Percentiles rank a stretch among this genome's conserved stretches.
Conservation (phyloP, 2,113 vertebrate genomes). For the Boleophthalmus pectinirostris region DNA sequence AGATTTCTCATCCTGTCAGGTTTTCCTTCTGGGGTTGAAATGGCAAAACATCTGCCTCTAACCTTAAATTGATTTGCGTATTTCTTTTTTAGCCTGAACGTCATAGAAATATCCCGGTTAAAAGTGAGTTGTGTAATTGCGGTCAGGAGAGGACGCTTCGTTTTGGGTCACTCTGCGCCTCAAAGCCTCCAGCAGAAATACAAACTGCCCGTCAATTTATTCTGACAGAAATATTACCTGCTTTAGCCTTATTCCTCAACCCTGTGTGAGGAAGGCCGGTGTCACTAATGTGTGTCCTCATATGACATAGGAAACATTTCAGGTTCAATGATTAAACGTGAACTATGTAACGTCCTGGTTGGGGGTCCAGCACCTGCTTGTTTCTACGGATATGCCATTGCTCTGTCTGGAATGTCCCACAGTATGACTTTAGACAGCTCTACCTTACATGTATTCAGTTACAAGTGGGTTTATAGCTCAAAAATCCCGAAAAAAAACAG, state of each 20-base stretch:
- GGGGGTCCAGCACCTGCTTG: not conserved
- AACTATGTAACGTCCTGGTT: too few species aligned
- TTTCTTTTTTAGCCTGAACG: not conserved
- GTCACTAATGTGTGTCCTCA: too few species aligned
- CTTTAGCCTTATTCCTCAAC: not conserved
- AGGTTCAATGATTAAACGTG: too few species aligned
- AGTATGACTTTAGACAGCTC: too few species aligned
- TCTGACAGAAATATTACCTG: constrained; percentile 3
- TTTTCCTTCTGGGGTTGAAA: not conserved
- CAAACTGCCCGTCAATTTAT: constrained; percentile 5
- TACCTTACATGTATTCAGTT: too few species aligned
- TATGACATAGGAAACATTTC: too few species aligned
- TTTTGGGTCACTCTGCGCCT: constrained; percentile 9
- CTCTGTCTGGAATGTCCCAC: too few species aligned
- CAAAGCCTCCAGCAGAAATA: not conserved
- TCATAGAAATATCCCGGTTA: not conserved
- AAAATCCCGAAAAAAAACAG: too few species aligned
- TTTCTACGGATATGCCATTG: too few species aligned
- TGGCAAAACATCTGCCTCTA: not conserved
- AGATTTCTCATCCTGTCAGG: not conserved
- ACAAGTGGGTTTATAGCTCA: too few species aligned
- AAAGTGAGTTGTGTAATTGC: not conserved
- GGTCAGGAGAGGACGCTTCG: constrained; percentile 23
- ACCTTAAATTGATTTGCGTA: not conserved
- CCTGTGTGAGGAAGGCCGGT: not conserved